A percentile compares a stretch with the other conserved stretches of the same genome.
phyloP scores from a whole-genome alignment of 23 tunicate species.

The Halocynthia aurantium region DNA sequence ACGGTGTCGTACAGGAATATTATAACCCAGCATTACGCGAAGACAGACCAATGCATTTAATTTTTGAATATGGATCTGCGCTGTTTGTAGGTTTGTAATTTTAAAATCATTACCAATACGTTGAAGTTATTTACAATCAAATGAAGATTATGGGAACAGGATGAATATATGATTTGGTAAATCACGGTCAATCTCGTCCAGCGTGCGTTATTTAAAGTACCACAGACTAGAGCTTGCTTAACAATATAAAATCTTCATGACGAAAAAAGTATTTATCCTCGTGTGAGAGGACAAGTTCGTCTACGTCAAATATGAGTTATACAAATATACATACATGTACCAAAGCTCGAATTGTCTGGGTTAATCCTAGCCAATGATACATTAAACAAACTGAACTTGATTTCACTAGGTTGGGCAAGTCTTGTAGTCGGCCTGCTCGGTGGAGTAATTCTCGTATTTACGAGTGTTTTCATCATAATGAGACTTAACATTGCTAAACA shows the following conservation, averaged over 20 bases:
- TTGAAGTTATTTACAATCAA: too few relatives aligned
- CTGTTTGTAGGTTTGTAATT: constrained; percentile 70
- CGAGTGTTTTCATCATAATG: constrained; percentile 25
- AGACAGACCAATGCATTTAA: constrained; percentile 31
- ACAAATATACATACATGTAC: neutral
- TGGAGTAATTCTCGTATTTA: constrained; percentile 23
- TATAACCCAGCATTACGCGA: constrained; percentile 55
- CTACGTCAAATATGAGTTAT: neutral
- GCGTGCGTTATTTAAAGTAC: too few relatives aligned
- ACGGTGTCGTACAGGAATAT: constrained; percentile 71
- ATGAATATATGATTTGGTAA: too few relatives aligned
- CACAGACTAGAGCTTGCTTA: too few relatives aligned
- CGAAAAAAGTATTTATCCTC: too few relatives aligned
- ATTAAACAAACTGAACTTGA: too few relatives aligned
- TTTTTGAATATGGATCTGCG: constrained; percentile 82
- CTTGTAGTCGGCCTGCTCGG: constrained; percentile 49
- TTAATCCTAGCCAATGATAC: too few relatives aligned
- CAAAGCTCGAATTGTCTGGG: too few relatives aligned
- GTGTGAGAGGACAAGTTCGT: neutral
- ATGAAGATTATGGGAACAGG: too few relatives aligned
- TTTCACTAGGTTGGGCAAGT: constrained; percentile 66
- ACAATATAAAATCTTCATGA: too few relatives aligned
- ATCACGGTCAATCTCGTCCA: too few relatives aligned
- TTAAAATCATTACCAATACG: too few relatives aligned
- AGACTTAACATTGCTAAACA: neutral